These are phyloP conservation scores for Drosophila prostipennis DNA, from an alignment of 2,888 invertebrate genomes.

Conservation along the genomic window DNA sequence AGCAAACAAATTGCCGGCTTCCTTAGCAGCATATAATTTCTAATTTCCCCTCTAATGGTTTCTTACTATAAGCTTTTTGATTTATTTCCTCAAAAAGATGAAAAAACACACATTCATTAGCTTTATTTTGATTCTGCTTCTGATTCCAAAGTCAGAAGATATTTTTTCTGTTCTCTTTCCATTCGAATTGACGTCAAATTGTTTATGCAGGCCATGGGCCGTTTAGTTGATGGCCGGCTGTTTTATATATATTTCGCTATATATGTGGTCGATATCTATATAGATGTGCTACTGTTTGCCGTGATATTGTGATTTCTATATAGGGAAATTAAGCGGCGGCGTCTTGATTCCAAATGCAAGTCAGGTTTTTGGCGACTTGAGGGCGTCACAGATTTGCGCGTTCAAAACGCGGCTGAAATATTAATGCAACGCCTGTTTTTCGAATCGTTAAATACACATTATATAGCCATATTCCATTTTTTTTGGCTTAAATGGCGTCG, in stretches of 20 bases:
- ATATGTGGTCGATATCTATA: constrained; percentile 11
- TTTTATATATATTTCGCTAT: constrained; percentile 33
- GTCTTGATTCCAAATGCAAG: constrained; percentile 53
- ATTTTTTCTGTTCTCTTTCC: constrained; percentile 34
- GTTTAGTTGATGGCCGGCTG: constrained; percentile 38
- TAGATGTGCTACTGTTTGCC: constrained; percentile 29
- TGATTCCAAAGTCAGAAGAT: constrained; percentile 24
- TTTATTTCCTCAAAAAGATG: constrained; percentile 33
- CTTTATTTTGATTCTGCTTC: constrained; percentile 20
- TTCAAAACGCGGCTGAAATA: constrained; percentile 52
- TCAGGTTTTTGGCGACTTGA: constrained; percentile 51
- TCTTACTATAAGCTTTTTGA: constrained; percentile 32
- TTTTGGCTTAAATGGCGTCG: constrained; percentile 46
- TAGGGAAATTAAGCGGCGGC: constrained; percentile 56
- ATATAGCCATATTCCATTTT: constrained; percentile 27
- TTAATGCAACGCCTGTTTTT: constrained; percentile 46
- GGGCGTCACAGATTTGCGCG: constrained; percentile 42
- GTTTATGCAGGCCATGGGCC: constrained; percentile 65
- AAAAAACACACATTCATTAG: constrained; percentile 26
- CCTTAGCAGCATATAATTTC: constrained; percentile 17
- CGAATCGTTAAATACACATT: constrained; percentile 41
- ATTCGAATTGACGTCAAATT: constrained; percentile 71
- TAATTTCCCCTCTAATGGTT: constrained; percentile 35
- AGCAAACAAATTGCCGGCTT: constrained; percentile 26
- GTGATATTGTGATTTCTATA: constrained; percentile 29